Percentiles rank a stretch among this genome's conserved stretches.
phyloP scores from a whole-genome alignment of 1,140 invertebrate genomes.

The Caenorhabditis inopinata region DNA sequence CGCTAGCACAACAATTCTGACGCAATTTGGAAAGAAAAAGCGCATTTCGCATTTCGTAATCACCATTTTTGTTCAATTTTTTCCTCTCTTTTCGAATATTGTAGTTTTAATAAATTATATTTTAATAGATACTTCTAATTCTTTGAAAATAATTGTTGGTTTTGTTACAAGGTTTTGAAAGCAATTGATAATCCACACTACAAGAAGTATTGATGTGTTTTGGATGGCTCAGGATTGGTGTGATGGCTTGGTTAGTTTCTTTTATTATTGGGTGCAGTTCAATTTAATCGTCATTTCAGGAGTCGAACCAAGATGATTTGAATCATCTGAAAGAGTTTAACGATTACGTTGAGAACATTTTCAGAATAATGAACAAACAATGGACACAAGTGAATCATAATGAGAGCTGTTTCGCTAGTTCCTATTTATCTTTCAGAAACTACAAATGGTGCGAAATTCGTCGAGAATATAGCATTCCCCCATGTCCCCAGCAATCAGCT shows the following conservation, averaged over 20 bases:
- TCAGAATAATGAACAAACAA: neutral
- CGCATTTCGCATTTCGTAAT: no score
- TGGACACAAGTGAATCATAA: neutral
- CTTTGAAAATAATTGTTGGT: no score
- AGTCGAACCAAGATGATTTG: neutral
- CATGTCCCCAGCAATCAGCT: neutral
- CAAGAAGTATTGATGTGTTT: neutral
- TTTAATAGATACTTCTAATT: no score
- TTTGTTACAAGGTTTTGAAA: neutral
- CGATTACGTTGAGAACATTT: neutral
- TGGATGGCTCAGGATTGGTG: constrained; percentile 19
- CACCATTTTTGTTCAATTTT: no score
- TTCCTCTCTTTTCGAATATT: no score
- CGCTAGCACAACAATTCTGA: no score
- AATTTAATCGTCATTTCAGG: neutral
- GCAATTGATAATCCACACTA: neutral
- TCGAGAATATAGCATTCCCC: neutral
- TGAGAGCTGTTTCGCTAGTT: neutral
- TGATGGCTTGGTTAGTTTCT: neutral
- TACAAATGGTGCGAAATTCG: neutral
- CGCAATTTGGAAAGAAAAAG: no score
- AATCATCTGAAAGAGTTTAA: neutral
- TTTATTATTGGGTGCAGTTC: neutral
- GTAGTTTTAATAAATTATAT: no score
- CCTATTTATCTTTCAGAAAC: neutral